These are phyloP conservation scores for Dicyrtomina minuta DNA, from an alignment of 2,888 invertebrate genomes.

Conservation along the genomic window DNA sequence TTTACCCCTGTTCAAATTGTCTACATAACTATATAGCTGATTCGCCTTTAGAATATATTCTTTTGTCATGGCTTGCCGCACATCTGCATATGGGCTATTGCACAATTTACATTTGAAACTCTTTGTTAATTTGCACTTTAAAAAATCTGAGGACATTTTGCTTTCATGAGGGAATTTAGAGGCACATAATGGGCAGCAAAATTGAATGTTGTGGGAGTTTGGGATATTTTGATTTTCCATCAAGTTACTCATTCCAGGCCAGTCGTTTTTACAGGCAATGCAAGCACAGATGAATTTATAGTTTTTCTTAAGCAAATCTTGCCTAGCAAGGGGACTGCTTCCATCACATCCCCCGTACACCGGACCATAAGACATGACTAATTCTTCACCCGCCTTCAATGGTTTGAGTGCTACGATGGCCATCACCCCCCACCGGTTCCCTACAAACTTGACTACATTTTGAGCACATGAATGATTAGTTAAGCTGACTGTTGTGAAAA, in stretches of 20 bases:
- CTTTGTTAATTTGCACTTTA: no score
- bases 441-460: background rate
- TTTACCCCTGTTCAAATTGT: no score
- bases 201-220: no score
- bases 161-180: background rate
- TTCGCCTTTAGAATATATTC: background rate
- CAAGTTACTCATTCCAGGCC: no score
- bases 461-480: constrained; percentile 10
- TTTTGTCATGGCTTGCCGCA: background rate
- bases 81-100: background rate
- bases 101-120: background rate
- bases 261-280: background rate
- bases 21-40: background rate
- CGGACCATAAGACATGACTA: constrained; percentile 5
- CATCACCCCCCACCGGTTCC: background rate
- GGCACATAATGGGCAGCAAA: background rate
- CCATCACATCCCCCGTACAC: no score
- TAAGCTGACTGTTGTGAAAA: constrained; percentile 8
- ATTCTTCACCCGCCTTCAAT: background rate
- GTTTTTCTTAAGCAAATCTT: background rate
- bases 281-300: background rate
- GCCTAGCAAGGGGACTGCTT: no score
- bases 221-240: no score
- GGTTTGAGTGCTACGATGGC: background rate
- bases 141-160: no score